Evolutionary conservation across 2,113 vertebrate species (phyloP), one percentile per base, ranked within the genome.

Genomic region (Semnornis frantzii): DNA sequence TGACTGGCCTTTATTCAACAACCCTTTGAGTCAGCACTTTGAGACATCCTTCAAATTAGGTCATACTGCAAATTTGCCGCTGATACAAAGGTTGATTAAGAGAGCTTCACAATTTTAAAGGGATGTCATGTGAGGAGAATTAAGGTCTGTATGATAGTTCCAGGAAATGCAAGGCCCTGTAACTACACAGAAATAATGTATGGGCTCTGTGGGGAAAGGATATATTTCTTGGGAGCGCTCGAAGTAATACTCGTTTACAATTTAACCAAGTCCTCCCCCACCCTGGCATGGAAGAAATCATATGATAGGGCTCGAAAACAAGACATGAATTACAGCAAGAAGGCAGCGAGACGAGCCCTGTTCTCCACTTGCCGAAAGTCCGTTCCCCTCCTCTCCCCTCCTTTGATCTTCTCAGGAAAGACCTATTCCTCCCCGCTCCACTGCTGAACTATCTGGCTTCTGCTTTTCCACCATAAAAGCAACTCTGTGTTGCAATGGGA

Each of bases 61-160:
- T 98, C 97, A 98, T 95, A 97, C 95, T 95, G 97, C 97, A 97
- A 97, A 98, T 98, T 97, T 96, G 97, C 96, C 31, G 7, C 96
- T 97, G 97, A 97, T 98, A 97, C 96, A 98, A 97, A 97, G 97
- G 97, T 98, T 98, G 98, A 98, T 98, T 98, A 98, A 98, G 97
- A 96, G 97, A 98, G 94, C 97, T 88, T 90, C 91, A 86, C 95
- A 74, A 87, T 98, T 98, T 98, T 96, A 97, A 97, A 98, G 97
- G 92, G 87, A 97, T 97, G 94, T 94, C 91, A 82, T 96, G 93
- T 94, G 90, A 96, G 92, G 96, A 97, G 97, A 97, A 98, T 98
- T 98, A 97, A 98, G 95, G 93, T 91, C 97, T 95, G 79, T 90
- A 92, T 93, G 97, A 97, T 97, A 98, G 97, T 98, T 98, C 97